Evolutionary conservation across 2,888 invertebrate genomes (phyloP).

Genomic region (Hyposoter dolosus): DNA sequence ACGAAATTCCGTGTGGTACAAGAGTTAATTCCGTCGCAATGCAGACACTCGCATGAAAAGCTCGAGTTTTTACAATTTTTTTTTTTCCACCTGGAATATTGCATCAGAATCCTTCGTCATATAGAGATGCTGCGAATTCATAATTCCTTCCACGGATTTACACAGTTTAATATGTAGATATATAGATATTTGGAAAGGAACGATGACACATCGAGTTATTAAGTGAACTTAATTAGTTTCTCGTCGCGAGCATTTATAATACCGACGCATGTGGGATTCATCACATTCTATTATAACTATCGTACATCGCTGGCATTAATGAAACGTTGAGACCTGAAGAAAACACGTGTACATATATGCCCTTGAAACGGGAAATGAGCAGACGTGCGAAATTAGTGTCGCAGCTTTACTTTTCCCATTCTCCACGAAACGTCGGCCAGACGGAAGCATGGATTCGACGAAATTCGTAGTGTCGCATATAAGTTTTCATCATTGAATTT

Average conservation of each 20-base stretch:
- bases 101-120: slow-evolving; percentile 31
- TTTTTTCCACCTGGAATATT: background rate
- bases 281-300: slow-evolving; percentile 35
- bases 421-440: slow-evolving; percentile 12
- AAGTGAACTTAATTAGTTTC: slow-evolving; percentile 65
- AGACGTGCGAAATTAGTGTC: slow-evolving; percentile 47
- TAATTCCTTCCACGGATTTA: background rate
- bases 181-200: background rate
- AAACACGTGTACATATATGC: background rate
- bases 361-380: slow-evolving; percentile 28
- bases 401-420: slow-evolving; percentile 5
- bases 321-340: slow-evolving; percentile 3
- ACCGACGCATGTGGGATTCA: slow-evolving; percentile 34
- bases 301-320: slow-evolving; percentile 15
- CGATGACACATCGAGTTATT: slow-evolving; percentile 44
- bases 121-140: slow-evolving; percentile 23
- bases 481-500: background rate
- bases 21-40: background rate
- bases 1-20: background rate
- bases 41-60: background rate
- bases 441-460: slow-evolving; percentile 28
- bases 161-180: background rate
- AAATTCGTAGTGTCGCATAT: background rate
- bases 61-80: background rate
- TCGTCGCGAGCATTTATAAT: slow-evolving; percentile 49